phyloP scores from a whole-genome alignment of 2,797 vertebrate species.

The Muscicapa comitata region DNA sequence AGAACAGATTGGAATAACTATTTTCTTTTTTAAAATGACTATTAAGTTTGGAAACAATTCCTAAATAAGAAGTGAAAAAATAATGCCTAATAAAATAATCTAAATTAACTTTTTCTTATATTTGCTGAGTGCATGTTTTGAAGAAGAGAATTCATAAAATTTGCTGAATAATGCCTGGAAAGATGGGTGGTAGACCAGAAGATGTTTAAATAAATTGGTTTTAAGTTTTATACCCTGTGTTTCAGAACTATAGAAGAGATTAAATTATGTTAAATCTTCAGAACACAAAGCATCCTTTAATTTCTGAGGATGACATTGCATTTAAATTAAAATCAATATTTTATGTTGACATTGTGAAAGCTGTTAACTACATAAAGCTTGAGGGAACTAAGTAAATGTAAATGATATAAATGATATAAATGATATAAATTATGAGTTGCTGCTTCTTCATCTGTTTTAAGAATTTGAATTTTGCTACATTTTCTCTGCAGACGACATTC shows the following conservation, averaged over 20 bases:
- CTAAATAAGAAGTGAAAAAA: not conserved
- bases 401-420: not conserved
- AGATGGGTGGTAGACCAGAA: not conserved
- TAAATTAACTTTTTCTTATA: not conserved
- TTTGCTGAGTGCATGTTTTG: not conserved
- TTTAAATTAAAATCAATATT: not conserved
- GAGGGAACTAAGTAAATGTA: not conserved
- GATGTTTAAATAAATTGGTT: not conserved
- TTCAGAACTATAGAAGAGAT: not conserved
- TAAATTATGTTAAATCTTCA: not conserved
- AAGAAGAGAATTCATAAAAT: not conserved
- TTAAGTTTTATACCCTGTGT: not conserved
- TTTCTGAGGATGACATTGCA: not conserved
- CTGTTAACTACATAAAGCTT: not conserved
- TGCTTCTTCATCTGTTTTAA: not conserved
- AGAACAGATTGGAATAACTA: not conserved
- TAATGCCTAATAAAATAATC: not conserved
- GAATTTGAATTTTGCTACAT: not conserved
- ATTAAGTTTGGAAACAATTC: not conserved
- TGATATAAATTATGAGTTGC: not conserved
- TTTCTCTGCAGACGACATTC: not conserved
- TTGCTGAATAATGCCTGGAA: not conserved
- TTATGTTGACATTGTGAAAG: not conserved
- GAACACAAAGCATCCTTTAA: not conserved
- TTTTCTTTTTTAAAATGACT: not conserved